Percentiles rank a stretch among this genome's conserved stretches.
Evolutionary conservation across 2,888 invertebrate species (phyloP).

Genomic region (Plagodis dolabraria): DNA sequence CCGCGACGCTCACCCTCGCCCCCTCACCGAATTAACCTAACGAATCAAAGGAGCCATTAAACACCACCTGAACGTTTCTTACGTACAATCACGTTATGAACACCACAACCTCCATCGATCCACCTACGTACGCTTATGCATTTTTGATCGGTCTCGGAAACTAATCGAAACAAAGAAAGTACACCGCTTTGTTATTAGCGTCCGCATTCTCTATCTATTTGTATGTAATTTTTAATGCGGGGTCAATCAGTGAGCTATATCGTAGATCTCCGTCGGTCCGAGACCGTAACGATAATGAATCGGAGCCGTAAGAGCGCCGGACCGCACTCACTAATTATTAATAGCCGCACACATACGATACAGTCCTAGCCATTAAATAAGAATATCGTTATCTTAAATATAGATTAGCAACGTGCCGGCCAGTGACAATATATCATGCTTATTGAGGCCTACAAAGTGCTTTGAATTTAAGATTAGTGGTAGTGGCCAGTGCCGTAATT

Average conservation of each 20-base stretch:
- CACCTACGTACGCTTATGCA: conserved; percentile 60
- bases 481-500: conserved; percentile 67
- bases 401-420: conserved; percentile 26
- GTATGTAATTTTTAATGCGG: conserved; percentile 85
- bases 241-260: conserved; percentile 83
- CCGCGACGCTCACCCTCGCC: conserved; percentile 62
- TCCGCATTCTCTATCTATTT: conserved; percentile 69
- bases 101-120: conserved; percentile 69
- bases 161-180: conserved; percentile 76
- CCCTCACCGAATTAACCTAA: conserved; percentile 78
- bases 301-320: conserved; percentile 75
- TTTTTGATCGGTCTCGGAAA: conserved; percentile 73
- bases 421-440: conserved; percentile 23
- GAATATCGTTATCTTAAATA: conserved; percentile 45
- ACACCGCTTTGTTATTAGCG: conserved; percentile 63
- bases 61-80: conserved; percentile 61
- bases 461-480: conserved; percentile 65
- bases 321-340: conserved; percentile 86
- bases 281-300: conserved; percentile 83
- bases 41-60: conserved; percentile 78
- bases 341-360: conserved; percentile 63
- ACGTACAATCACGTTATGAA: conserved; percentile 71
- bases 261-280: conserved; percentile 80
- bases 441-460: conserved; percentile 34
- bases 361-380: conserved; percentile 56